Evolutionary conservation across 1,140 invertebrate species (phyloP).

Genomic region (Cardiocondyla obscurior): DNA sequence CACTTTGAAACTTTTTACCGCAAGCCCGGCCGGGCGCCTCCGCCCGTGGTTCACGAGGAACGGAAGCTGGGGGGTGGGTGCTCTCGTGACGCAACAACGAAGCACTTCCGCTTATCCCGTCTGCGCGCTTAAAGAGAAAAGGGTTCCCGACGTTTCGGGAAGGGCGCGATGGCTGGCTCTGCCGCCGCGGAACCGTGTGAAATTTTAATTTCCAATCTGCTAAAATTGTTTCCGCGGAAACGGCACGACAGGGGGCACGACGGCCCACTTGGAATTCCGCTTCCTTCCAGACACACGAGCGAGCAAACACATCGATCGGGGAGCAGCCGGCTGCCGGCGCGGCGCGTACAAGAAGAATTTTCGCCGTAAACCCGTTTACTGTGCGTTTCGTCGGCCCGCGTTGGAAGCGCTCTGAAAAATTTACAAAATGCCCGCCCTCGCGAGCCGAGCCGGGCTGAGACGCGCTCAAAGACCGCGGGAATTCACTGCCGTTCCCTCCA

Average conservation of each 20-base stretch:
- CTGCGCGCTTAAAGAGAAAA: conserved; percentile 38
- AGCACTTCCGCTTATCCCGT: conserved; percentile 13
- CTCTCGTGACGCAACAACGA: conserved; percentile 13
- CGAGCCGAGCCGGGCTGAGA: conserved; percentile 3
- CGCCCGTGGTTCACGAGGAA: neutral
- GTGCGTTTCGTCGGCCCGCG: conserved; percentile 7
- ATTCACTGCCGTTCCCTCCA: conserved; percentile 47
- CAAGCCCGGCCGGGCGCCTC: neutral
- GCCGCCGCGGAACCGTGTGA: neutral
- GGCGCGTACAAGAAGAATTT: neutral
- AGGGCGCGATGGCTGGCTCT: neutral
- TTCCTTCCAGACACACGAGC: neutral
- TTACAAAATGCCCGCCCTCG: conserved; percentile 6
- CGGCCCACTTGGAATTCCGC: conserved; percentile 7
- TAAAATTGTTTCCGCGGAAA: conserved; percentile 60
- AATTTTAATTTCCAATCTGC: conserved; percentile 71
- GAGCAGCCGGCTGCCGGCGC: neutral
- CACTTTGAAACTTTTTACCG: conserved; percentile 34
- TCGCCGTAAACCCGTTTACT: conserved; percentile 22
- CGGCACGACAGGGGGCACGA: neutral
- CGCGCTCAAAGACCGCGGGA: conserved; percentile 59
- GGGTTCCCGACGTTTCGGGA: conserved; percentile 9
- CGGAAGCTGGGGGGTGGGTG: neutral
- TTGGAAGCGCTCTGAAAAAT: conserved; percentile 52
- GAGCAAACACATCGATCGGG: conserved; percentile 3